phyloP scores from a whole-genome alignment of 2,113 vertebrate genomes.

The Murina feae region DNA sequence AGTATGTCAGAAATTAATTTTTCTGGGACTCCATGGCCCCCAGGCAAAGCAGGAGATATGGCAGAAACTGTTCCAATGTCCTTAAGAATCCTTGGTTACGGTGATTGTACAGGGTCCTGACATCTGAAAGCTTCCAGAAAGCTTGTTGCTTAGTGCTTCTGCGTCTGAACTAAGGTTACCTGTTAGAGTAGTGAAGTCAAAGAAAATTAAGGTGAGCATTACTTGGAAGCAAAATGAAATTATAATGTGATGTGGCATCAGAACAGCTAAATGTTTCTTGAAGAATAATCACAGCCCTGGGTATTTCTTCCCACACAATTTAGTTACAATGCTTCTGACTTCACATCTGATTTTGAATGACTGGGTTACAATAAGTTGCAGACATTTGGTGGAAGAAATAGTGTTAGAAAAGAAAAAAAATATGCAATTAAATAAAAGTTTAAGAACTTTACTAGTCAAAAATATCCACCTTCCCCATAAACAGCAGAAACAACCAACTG shows the following conservation, averaged over 20 bases:
- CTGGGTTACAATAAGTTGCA: conserved; percentile 18
- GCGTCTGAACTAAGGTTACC: conserved; percentile 8
- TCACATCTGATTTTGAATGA: conserved; percentile 52
- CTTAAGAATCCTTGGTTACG: conserved; percentile 12
- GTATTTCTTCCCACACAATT: conserved; percentile 45
- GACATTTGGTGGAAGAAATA: neutral
- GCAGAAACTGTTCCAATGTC: neutral
- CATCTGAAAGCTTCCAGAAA: neutral
- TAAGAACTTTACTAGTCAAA: neutral
- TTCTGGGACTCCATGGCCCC: neutral
- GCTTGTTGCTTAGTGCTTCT: neutral
- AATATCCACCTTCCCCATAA: neutral
- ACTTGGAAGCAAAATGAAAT: conserved; percentile 49
- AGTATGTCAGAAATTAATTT: conserved; percentile 28
- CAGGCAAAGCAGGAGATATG: conserved; percentile 6
- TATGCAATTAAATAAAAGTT: neutral
- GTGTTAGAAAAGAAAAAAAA: neutral
- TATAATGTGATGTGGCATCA: conserved; percentile 51
- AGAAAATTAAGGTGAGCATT: conserved; percentile 45
- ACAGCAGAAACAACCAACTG: neutral
- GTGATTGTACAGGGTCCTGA: neutral
- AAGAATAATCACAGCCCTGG: conserved; percentile 32
- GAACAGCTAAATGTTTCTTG: conserved; percentile 41
- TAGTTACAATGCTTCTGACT: conserved; percentile 21
- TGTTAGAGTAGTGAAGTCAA: conserved; percentile 38